Percentiles rank a stretch among this genome's conserved stretches.
Evolutionary conservation across 1,140 invertebrate species (phyloP).

Genomic region (Dendroctonus valens): DNA sequence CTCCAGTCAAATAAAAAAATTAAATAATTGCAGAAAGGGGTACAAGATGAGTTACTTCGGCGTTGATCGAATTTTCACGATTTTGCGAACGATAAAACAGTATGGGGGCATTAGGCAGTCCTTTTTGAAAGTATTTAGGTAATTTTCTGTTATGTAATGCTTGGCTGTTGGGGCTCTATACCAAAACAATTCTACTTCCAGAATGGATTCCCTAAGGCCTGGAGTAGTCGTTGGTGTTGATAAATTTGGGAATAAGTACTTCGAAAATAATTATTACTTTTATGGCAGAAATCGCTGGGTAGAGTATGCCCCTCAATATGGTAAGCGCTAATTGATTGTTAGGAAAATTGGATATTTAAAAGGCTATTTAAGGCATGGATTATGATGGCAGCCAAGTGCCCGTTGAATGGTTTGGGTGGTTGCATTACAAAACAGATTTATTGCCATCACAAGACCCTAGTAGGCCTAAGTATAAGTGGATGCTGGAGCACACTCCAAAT

Average conservation of each 20-base stretch:
- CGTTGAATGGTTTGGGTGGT: slow-evolving; percentile 87
- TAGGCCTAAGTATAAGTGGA: slow-evolving; percentile 82
- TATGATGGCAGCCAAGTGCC: slow-evolving; percentile 94
- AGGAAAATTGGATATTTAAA: background rate
- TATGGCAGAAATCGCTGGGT: slow-evolving; percentile 93
- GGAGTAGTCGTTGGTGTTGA: slow-evolving; percentile 90
- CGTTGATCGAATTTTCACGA: slow-evolving; percentile 68
- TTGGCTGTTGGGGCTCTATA: background rate
- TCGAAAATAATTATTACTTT: slow-evolving; percentile 87
- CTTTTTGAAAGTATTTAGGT: slow-evolving; percentile 75
- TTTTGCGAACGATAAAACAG: slow-evolving; percentile 68
- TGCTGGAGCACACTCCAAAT: slow-evolving; percentile 81
- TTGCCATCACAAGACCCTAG: slow-evolving; percentile 70
- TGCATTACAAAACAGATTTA: slow-evolving; percentile 81
- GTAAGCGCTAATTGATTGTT: slow-evolving; percentile 35
- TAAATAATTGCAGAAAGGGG: no score
- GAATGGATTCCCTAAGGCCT: slow-evolving; percentile 83
- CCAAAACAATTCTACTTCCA: slow-evolving; percentile 49
- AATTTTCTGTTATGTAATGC: slow-evolving; percentile 50
- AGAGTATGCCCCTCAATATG: slow-evolving; percentile 72
- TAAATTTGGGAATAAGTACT: slow-evolving; percentile 96
- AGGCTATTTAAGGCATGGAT: slow-evolving; percentile 59
- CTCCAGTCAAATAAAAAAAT: no score
- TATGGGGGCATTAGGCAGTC: slow-evolving; percentile 75
- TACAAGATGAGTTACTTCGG: slow-evolving; percentile 55